Evolutionary conservation across 2,888 invertebrate genomes (phyloP), one percentile per base, ranked within the genome.

Genomic region (Himalopsyche japonica): DNA sequence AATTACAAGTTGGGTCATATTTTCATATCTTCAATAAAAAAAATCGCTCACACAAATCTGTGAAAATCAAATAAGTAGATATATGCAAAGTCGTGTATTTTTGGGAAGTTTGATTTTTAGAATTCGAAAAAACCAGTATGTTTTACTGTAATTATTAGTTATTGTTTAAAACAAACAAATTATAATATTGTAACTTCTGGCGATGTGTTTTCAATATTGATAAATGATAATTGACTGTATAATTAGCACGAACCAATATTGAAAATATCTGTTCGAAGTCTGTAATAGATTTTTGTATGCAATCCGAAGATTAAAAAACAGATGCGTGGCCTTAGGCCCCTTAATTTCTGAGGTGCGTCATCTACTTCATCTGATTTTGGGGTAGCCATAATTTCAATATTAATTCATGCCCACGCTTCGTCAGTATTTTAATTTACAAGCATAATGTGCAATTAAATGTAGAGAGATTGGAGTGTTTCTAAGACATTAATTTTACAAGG

Each of bases 261-360:
- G 70, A 70, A 70, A 70, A 70, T 70, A 70, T 70, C 70, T 70
- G 70, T 30, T 70, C 70, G 12, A 15, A 30, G 70, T 70, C 70
- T 70, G 64, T 64, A 70, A 70, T 70, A 70, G 70, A 70, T 70
- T 70, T n/a, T 70, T 70, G 70, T 70, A 70, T 70, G 70, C 70
- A 27, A 15, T 3, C 70, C 70, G 70, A 70, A 70, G 70, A 70
- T 70, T 70, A 70, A 70, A 70, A 70, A 70, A 70, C 70, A 70
- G 70, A 70, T 70, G 70, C 70, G 70, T 70, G 70, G 70, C 70
- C 70, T 30, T 12, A 15, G 70, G 70, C 70, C 24, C 15, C 70
- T 12, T 70, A 70, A 70, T 70, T 70, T 70, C 70, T 27, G 70
- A 70, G 70, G 70, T 70, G 70, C 70, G 70, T 70, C 70, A 70